Evolutionary conservation across 2,113 vertebrate species (phyloP).

Genomic region (Mesembrinibis cayennensis): DNA sequence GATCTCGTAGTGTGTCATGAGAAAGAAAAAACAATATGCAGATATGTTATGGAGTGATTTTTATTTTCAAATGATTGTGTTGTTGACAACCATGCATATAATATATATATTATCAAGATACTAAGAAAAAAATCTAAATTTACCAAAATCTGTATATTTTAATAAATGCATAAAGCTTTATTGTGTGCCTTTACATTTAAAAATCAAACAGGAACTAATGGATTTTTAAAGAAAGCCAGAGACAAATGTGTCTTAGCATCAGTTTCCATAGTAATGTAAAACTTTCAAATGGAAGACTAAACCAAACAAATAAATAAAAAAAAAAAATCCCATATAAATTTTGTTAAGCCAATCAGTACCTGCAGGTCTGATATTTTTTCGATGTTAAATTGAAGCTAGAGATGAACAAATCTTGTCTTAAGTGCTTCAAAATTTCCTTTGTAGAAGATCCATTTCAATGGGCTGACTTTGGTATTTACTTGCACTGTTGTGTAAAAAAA

Average conservation of each 20-base stretch:
- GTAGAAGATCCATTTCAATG: constrained; percentile 20
- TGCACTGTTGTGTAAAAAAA: constrained; percentile 41
- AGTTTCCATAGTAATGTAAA: constrained; percentile 58
- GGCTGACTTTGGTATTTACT: constrained; percentile 28
- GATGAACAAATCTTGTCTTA: constrained; percentile 52
- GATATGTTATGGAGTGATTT: constrained; percentile 79
- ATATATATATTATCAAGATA: constrained; percentile 61
- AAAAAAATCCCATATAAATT: background rate
- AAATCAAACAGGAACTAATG: background rate
- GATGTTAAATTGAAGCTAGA: constrained; percentile 20
- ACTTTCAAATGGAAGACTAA: constrained; percentile 42
- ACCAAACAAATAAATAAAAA: background rate
- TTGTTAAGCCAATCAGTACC: constrained; percentile 2
- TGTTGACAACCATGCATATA: constrained; percentile 66
- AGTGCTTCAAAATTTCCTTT: constrained; percentile 30
- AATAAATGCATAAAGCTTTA: constrained; percentile 85
- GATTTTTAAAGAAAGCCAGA: constrained; percentile 58
- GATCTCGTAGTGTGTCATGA: constrained; percentile 86
- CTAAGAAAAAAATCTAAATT: constrained; percentile 74
- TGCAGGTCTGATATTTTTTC: constrained; percentile 39
- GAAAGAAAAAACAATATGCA: constrained; percentile 86
- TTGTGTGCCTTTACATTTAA: constrained; percentile 79
- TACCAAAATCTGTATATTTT: constrained; percentile 86
- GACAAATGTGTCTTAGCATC: constrained; percentile 49
- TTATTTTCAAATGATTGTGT: constrained; percentile 80